Base-by-base conservation (phyloP, 1,140 invertebrate genomes). In the Heliconius nattereri region DNA sequence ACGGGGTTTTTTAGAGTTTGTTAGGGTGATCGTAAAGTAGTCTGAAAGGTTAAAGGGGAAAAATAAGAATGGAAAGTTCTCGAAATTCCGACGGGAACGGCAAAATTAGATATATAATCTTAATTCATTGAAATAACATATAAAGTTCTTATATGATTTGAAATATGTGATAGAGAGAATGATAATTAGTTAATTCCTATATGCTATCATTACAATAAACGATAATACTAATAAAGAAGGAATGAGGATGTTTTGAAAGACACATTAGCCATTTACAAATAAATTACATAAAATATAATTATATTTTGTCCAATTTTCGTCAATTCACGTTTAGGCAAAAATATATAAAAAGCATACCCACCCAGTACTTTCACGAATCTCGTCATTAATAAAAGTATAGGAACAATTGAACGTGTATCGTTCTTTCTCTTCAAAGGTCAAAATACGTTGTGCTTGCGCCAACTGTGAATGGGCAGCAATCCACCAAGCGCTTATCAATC, bases 401-500 rank as follows among this genome's bases (percentile, higher is more conserved):
- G 96, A 96, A 87, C 98, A 98, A n/a, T 97, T 97, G 54, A 96
- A 95, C 0, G 96, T 96, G 8, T 95, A 96, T 32, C 97, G 94
- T 1, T 96, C 95, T 90, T 97, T 97, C 72, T 96, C 95, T 3
- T 95, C 92, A 83, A 96, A 96, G n/a, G 89, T 95, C 54, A 96
- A 78, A 80, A 94, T 89, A 2, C 96, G 96, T 23, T 90, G 94
- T 0, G 96, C 96, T 71, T 97, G 96, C 2, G 96, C 96, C 7
- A 97, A 90, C 90, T 98, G 97, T 0, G 97, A 96, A 16, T 97
- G 97, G 26, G 98, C 94, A 54, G 97, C 97, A 52, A 99, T 95
- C 98, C 98, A 99, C 79, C 97, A 96, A 93, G 98, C 97, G 52
- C 98, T 96, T 23, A 95, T 85, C 9, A 99, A 91, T 26, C 97